Evolutionary conservation across 2,888 invertebrate species (phyloP).

Genomic region (Protophormia terraenovae): DNA sequence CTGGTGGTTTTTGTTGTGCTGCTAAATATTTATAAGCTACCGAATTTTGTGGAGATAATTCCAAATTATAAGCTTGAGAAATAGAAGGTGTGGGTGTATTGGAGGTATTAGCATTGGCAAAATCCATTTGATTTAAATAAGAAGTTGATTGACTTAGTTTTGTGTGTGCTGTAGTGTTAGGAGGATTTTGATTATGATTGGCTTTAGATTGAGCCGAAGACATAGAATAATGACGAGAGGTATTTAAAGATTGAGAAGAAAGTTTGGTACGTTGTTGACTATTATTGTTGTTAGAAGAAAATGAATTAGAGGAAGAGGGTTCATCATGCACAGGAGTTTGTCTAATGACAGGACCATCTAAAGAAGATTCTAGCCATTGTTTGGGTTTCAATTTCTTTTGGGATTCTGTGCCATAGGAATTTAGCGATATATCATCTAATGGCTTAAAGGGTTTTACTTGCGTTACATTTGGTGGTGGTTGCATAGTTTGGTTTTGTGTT

Average conservation of each 20-base stretch:
- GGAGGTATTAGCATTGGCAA: conserved; percentile 68
- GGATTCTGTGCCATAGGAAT: conserved; percentile 76
- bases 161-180: conserved; percentile 72
- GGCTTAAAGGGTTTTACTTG: conserved; percentile 71
- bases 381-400: conserved; percentile 79
- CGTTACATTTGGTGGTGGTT: conserved; percentile 68
- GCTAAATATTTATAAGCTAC: conserved; percentile 49
- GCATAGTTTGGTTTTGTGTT: conserved; percentile 30
- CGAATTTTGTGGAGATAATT: conserved; percentile 48
- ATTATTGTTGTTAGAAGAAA: conserved; percentile 67
- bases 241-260: conserved; percentile 79
- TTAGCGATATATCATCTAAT: conserved; percentile 78
- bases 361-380: conserved; percentile 81
- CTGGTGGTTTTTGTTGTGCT: conserved; percentile 26
- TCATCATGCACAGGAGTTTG: conserved; percentile 52
- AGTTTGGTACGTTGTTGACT: conserved; percentile 73
- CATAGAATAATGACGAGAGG: conserved; percentile 66
- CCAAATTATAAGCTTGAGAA: conserved; percentile 57
- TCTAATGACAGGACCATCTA: conserved; percentile 78
- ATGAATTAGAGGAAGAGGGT: not conserved
- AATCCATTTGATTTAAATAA: conserved; percentile 76
- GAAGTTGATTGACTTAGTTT: conserved; percentile 80
- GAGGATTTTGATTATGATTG: conserved; percentile 70
- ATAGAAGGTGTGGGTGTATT: conserved; percentile 73
- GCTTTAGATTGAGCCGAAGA: conserved; percentile 62